These are phyloP conservation scores for Dolichopus griseipennis DNA, from an alignment of 2,888 invertebrate genomes.

Conservation along the genomic window DNA sequence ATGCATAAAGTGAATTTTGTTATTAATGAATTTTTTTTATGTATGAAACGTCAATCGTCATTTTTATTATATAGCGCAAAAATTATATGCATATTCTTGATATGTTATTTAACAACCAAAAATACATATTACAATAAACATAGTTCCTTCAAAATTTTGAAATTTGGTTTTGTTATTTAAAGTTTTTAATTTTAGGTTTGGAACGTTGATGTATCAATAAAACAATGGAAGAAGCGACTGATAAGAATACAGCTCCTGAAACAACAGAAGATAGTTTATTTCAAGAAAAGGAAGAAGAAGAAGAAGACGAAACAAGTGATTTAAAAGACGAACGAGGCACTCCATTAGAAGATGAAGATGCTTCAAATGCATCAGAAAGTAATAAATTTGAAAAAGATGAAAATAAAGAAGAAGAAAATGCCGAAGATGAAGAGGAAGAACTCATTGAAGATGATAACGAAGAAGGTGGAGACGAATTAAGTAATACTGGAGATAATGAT, in stretches of 20 bases:
- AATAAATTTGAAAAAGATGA: not conserved
- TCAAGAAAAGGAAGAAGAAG: not conserved
- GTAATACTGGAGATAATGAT: slow-evolving; percentile 20
- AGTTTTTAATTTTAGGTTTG: not conserved
- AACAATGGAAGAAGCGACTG: not conserved
- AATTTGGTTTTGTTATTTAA: too few relatives aligned
- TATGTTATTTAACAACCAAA: too few relatives aligned
- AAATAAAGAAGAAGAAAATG: not conserved
- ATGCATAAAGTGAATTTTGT: too few relatives aligned
- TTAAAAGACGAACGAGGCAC: not conserved
- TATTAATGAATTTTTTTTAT: too few relatives aligned
- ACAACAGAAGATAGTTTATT: not conserved
- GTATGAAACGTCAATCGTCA: too few relatives aligned
- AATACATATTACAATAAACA: too few relatives aligned
- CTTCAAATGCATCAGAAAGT: slow-evolving; percentile 1
- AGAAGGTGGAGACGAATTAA: not conserved
- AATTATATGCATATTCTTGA: too few relatives aligned
- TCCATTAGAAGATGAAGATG: not conserved
- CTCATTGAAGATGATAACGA: not conserved
- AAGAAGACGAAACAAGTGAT: not conserved
- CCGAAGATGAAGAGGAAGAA: not conserved
- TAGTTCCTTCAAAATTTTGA: too few relatives aligned
- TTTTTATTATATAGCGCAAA: too few relatives aligned
- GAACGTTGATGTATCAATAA: not conserved
- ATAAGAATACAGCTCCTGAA: not conserved